Base-by-base conservation (phyloP, 2,113 vertebrate species). In the Ptilorrhoa leucosticta region DNA sequence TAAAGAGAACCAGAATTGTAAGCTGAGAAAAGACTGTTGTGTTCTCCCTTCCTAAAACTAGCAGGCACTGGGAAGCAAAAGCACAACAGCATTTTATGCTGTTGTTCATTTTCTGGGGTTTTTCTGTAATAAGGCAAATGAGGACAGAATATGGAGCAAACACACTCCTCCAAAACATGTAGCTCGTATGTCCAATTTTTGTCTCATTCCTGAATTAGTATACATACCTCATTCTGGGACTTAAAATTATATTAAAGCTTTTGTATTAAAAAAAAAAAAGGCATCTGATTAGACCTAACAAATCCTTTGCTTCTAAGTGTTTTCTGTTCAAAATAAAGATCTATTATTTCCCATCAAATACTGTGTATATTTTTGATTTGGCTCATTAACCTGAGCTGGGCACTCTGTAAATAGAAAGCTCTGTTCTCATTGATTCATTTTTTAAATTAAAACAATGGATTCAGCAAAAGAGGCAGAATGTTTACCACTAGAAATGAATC, bases 361-460 rank as follows among this genome's bases (percentile, higher is more conserved):
- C 21, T 4, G 2, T 18, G 22, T 35, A 47, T 73, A 85, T 73
- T 94, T 92, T 76, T 85, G 58, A 8, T 91, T 86, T 66, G 77
- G 82, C 82, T 91, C 91, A 91, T 85, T 96, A 87, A 95, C 84
- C 77, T 89, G 76, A 90, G 45, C 68, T 93, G 45, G 45, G 84
- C n/a, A 96, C 82, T 17, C 30, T 57, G n/a, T 83, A 96, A 95
- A 93, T 51, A 87, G 42, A 93, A 94, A 93, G 23, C 37, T 68
- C 84, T 63, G 45, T 31, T 63, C 57, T 48, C 31, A 69, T 6
- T 44, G 75, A 92, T 81, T 78, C 20, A 51, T 58, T 83, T 90
- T 70, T 77, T 44, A 18, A 86, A 83, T 86, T 73, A 50, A 63
- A 93, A 94, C 76, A 96, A 93, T 85, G 30, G 60, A 86, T 91